Conservation (phyloP, 2,888 invertebrate species). For the Germaria angustata region DNA sequence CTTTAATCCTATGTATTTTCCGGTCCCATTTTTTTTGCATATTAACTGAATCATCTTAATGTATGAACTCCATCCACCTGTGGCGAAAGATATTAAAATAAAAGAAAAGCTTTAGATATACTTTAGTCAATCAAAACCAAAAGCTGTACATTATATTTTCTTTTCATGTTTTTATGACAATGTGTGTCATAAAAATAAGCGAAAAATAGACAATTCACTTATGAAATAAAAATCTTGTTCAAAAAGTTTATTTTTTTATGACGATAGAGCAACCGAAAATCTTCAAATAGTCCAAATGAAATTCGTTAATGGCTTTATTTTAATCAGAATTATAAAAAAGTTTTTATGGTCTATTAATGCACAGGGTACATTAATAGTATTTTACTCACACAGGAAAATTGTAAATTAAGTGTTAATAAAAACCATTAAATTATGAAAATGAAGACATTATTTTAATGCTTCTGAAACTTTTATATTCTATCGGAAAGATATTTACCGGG, state of each 20-base stretch:
- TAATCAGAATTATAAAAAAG: background rate
- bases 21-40: too few species aligned
- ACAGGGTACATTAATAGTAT: background rate
- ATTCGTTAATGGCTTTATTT: background rate
- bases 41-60: too few species aligned
- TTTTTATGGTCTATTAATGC: slow-evolving; percentile 9
- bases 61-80: too few species aligned
- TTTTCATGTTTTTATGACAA: background rate
- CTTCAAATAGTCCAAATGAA: slow-evolving; percentile 48
- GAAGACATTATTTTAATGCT: background rate
- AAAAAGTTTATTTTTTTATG: slow-evolving; percentile 40
- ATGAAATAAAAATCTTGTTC: slow-evolving; percentile 18
- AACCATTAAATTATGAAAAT: background rate
- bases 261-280: slow-evolving; percentile 1
- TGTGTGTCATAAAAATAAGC: background rate
- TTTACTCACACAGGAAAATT: background rate
- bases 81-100: too few species aligned
- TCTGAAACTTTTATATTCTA: background rate
- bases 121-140: too few species aligned
- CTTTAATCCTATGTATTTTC: too few species aligned
- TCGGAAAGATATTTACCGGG: too few species aligned
- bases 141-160: too few species aligned
- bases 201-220: background rate
- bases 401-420: background rate
- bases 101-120: too few species aligned